Evolutionary conservation across 2,113 vertebrate species (phyloP).

Genomic region (Stigmatopora nigra): DNA sequence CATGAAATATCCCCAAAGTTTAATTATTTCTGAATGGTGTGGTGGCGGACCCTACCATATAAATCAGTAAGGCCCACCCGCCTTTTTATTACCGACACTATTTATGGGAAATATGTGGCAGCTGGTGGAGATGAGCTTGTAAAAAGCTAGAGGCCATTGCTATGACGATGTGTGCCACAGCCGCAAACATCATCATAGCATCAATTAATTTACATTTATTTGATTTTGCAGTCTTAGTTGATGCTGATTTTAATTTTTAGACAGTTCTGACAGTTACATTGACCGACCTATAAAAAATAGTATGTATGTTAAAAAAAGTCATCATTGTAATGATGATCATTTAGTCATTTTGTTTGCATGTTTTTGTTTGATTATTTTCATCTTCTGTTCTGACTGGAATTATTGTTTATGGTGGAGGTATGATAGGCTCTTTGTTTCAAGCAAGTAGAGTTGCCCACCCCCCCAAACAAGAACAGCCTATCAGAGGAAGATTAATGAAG

Average conservation of each 20-base stretch:
- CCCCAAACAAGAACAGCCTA: slow-evolving; percentile 68
- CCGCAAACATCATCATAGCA: slow-evolving; percentile 38
- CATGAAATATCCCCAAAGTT: slow-evolving; percentile 61
- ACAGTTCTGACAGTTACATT: slow-evolving; percentile 7
- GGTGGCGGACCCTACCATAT: slow-evolving; percentile 52
- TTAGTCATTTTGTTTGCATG: slow-evolving; percentile 22
- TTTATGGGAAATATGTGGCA: slow-evolving; percentile 68
- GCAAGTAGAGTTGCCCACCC: slow-evolving; percentile 66
- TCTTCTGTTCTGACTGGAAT: slow-evolving; percentile 56
- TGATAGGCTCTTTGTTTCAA: slow-evolving; percentile 67
- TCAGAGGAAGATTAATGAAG: slow-evolving; percentile 78
- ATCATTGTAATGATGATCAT: slow-evolving; percentile 1
- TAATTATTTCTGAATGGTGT: slow-evolving; percentile 70
- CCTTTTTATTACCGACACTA: slow-evolving; percentile 66
- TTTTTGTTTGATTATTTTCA: slow-evolving; percentile 49
- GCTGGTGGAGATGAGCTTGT: slow-evolving; percentile 62
- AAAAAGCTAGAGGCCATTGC: slow-evolving; percentile 58
- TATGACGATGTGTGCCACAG: slow-evolving; percentile 37
- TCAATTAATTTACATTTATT: slow-evolving; percentile 21
- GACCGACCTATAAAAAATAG: slow-evolving; percentile 40
- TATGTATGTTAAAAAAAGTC: slow-evolving; percentile 29
- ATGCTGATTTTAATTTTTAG: slow-evolving; percentile 4
- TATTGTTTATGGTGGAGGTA: slow-evolving; percentile 55
- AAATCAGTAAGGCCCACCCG: slow-evolving; percentile 64
- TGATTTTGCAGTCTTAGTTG: slow-evolving; percentile 17